Percentiles rank a stretch among this genome's conserved stretches.
phyloP scores from a whole-genome alignment of 1,140 invertebrate genomes.

The Zophobas morio region DNA sequence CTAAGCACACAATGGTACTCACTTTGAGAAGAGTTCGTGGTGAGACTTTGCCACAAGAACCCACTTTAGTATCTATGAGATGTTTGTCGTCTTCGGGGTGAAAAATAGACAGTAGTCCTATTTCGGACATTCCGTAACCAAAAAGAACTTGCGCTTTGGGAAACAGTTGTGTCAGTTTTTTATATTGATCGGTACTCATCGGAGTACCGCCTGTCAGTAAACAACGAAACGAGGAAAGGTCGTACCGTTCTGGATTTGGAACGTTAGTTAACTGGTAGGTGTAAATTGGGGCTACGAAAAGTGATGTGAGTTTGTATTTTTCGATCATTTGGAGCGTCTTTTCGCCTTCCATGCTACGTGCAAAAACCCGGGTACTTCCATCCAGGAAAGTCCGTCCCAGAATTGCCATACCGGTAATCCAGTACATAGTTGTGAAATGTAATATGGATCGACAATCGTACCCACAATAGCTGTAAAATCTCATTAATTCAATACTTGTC shows the following conservation, averaged over 20 bases:
- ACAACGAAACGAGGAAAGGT: conserved; percentile 3
- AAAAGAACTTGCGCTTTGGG: neutral
- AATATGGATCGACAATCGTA: neutral
- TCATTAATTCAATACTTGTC: neutral
- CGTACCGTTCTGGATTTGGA: neutral
- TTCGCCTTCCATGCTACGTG: conserved; percentile 2
- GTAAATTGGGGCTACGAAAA: conserved; percentile 14
- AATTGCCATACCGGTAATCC: conserved; percentile 1
- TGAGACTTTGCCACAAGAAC: conserved; percentile 25
- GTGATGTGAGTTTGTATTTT: conserved; percentile 13
- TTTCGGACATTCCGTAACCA: conserved; percentile 30
- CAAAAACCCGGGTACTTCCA: conserved; percentile 10
- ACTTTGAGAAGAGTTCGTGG: conserved; percentile 9
- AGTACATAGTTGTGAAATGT: conserved; percentile 24
- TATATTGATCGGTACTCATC: neutral
- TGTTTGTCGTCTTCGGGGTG: conserved; percentile 2
- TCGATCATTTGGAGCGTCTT: conserved; percentile 3
- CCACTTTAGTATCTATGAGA: neutral
- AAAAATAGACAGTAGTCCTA: neutral
- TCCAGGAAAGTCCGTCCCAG: neutral
- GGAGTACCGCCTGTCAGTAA: conserved; percentile 2
- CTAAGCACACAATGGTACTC: neutral
- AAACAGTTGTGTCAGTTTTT: conserved; percentile 10
- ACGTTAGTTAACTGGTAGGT: conserved; percentile 7
- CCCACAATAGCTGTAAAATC: conserved; percentile 2